A percentile compares a stretch with the other conserved stretches of the same genome.
Conservation (phyloP, 2,888 invertebrate species). For the Caenorhabditis angaria region DNA sequence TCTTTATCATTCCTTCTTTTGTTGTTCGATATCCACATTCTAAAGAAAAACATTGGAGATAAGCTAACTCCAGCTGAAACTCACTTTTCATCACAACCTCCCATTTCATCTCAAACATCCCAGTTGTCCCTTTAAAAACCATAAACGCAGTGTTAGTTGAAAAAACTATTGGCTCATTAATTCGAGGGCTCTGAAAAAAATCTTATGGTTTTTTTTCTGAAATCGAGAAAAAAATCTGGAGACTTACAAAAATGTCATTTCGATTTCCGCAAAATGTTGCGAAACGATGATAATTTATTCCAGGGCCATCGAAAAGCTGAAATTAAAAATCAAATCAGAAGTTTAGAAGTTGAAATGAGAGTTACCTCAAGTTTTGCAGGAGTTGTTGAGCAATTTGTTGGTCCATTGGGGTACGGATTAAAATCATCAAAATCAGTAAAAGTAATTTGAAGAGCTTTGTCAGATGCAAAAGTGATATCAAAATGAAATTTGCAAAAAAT, state of each 20-base stretch:
- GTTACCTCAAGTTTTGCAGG: conserved; percentile 31
- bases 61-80: too few relatives aligned
- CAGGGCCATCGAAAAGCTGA: conserved; percentile 46
- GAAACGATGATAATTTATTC: conserved; percentile 27
- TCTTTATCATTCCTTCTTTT: conserved; percentile 32
- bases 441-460: conserved; percentile 40
- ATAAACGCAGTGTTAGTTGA: conserved; percentile 45
- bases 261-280: conserved; percentile 50
- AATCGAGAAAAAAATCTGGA: neutral
- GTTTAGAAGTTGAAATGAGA: neutral
- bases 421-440: conserved; percentile 47
- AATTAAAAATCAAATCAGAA: neutral
- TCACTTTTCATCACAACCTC: conserved; percentile 32
- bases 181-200: conserved; percentile 36
- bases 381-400: conserved; percentile 32
- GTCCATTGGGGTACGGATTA: conserved; percentile 24
- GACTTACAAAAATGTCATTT: conserved; percentile 20
- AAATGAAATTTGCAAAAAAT: conserved; percentile 29
- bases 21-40: conserved; percentile 51
- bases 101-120: conserved; percentile 42
- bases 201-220: too few relatives aligned
- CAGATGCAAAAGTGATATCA: conserved; percentile 12
- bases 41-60: conserved; percentile 8
- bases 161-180: conserved; percentile 43
- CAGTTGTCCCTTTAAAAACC: conserved; percentile 44